Percentiles rank a stretch among this genome's conserved stretches.
These are phyloP conservation scores for Perognathus longimembris DNA, from an alignment of 2,113 vertebrate species.

Conservation along the genomic window DNA sequence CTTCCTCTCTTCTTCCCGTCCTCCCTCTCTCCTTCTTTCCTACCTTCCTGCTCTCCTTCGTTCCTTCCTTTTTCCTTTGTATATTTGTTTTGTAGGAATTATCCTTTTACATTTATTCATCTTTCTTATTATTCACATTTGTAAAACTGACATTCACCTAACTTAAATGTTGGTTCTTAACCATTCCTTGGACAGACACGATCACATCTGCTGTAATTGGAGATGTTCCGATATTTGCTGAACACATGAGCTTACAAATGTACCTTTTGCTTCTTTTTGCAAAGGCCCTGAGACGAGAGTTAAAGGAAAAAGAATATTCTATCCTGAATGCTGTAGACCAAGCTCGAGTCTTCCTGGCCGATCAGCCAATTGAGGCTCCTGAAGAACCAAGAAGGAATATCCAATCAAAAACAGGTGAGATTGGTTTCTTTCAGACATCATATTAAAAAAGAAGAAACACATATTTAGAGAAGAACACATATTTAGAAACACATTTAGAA, in stretches of 20 bases:
- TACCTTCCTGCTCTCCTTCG: background rate
- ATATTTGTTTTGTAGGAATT: conserved; percentile 38
- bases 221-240: background rate
- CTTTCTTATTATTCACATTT: conserved; percentile 29
- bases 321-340: conserved; percentile 94
- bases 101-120: background rate
- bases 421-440: background rate
- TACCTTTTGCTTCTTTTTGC: conserved; percentile 71
- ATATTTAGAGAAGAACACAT: background rate
- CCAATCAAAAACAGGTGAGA: conserved; percentile 93
- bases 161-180: background rate
- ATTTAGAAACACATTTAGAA: background rate
- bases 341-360: conserved; percentile 95
- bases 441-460: background rate
- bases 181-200: background rate
- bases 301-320: conserved; percentile 94
- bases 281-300: conserved; percentile 92
- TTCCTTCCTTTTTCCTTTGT: background rate
- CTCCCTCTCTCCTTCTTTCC: background rate
- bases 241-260: conserved; percentile 45
- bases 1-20: background rate
- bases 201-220: conserved; percentile 34
- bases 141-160: conserved; percentile 63
- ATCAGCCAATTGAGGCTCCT: conserved; percentile 97
- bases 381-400: conserved; percentile 95